Percentiles rank a stretch among this genome's conserved stretches.
These are phyloP conservation scores for Julus scanicus DNA, from an alignment of 2,888 invertebrate genomes.

Conservation along the genomic window DNA sequence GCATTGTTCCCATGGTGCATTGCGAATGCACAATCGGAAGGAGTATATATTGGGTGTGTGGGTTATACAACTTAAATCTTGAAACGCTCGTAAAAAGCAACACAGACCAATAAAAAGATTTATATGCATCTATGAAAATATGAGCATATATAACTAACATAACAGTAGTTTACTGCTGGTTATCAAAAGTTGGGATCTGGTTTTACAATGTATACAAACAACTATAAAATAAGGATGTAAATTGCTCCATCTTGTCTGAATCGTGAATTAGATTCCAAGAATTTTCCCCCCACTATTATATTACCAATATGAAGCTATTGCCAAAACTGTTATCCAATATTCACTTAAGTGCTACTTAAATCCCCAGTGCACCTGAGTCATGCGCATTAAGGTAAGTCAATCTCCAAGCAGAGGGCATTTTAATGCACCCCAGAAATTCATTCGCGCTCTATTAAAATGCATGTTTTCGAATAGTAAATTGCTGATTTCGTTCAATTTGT, in stretches of 20 bases:
- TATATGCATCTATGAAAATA: constrained; percentile 1
- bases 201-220: neutral
- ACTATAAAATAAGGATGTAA: neutral
- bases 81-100: neutral
- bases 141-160: neutral
- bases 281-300: neutral
- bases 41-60: neutral
- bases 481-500: neutral
- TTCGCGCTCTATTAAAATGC: neutral
- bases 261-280: neutral
- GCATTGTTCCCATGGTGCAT: constrained; percentile 17
- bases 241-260: neutral
- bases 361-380: neutral
- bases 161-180: neutral
- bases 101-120: neutral
- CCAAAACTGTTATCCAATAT: constrained; percentile 24
- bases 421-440: neutral
- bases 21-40: neutral
- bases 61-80: constrained; percentile 4
- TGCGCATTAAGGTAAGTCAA: neutral
- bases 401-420: neutral
- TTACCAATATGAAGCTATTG: neutral
- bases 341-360: constrained; percentile 35
- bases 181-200: neutral
- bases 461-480: neutral